Evolutionary conservation across 2,797 vertebrate species (phyloP).

Genomic region (Taenioides sp.): DNA sequence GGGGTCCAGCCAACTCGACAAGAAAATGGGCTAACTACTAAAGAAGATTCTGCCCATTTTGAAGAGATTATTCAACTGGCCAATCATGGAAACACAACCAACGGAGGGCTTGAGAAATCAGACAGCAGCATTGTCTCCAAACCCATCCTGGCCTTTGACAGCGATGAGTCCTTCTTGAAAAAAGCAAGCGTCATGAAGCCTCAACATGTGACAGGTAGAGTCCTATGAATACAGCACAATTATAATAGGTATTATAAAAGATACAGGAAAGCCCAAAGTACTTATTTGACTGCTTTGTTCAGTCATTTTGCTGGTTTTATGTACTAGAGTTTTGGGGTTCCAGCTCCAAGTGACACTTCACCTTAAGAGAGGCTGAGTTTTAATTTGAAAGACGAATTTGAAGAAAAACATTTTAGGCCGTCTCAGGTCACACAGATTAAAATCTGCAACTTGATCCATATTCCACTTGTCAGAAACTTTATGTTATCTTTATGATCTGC

Average conservation of each 20-base stretch:
- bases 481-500: background rate
- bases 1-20: constrained; percentile 84
- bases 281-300: no score
- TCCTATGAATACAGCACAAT: background rate
- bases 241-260: no score
- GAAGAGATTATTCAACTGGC: constrained; percentile 79
- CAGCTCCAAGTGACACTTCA: no score
- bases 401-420: background rate
- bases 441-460: background rate
- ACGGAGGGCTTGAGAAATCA: constrained; percentile 70
- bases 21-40: constrained; percentile 87
- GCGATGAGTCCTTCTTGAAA: constrained; percentile 90
- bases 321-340: no score
- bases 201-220: constrained; percentile 90
- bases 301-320: no score
- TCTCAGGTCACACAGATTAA: background rate
- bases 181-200: constrained; percentile 88
- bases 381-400: no score
- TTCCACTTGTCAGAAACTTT: constrained; percentile 7
- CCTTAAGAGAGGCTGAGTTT: no score
- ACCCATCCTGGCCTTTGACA: constrained; percentile 86
- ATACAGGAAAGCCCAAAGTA: no score
- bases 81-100: constrained; percentile 76
- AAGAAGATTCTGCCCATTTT: constrained; percentile 70
- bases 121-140: constrained; percentile 64